Evolutionary conservation across 1,140 invertebrate genomes (phyloP).

Genomic region (Araneus ventricosus): DNA sequence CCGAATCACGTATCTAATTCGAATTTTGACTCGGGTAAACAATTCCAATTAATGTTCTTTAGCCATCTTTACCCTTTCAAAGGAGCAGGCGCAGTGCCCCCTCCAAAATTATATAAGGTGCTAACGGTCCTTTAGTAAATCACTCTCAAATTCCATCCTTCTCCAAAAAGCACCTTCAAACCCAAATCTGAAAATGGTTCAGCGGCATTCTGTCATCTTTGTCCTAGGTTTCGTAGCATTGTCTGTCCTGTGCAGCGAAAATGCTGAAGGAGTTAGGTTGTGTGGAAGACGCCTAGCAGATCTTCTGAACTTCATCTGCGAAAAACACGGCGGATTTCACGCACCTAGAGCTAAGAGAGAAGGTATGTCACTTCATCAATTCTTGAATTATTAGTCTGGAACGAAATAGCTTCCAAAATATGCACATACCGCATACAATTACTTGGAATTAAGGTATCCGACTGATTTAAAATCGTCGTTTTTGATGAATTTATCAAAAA

Average conservation of each 20-base stretch:
- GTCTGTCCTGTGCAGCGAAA: neutral
- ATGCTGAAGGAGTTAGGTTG: conserved; percentile 54
- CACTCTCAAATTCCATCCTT: neutral
- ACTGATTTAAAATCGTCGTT: too few species aligned
- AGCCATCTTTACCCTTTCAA: neutral
- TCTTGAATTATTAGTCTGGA: neutral
- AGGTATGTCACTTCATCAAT: conserved; percentile 1
- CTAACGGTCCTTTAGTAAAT: neutral
- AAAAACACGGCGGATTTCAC: conserved; percentile 67
- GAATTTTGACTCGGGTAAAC: conserved; percentile 22
- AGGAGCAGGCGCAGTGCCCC: neutral
- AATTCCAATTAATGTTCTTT: conserved; percentile 26
- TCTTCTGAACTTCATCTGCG: conserved; percentile 59
- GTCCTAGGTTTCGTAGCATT: conserved; percentile 27
- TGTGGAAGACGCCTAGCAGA: conserved; percentile 65
- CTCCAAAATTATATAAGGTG: conserved; percentile 14
- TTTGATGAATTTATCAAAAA: too few species aligned
- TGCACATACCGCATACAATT: too few species aligned
- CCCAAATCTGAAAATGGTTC: conserved; percentile 6
- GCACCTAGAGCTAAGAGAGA: conserved; percentile 48
- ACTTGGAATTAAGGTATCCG: too few species aligned
- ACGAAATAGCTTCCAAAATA: too few species aligned
- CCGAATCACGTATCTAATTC: conserved; percentile 38
- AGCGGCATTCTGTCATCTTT: neutral
- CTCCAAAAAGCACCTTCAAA: neutral